Percentiles rank a stretch among this genome's conserved stretches.
These are phyloP conservation scores for Drosophila fuyamai DNA, from an alignment of 1,140 invertebrate genomes.

Conservation along the genomic window DNA sequence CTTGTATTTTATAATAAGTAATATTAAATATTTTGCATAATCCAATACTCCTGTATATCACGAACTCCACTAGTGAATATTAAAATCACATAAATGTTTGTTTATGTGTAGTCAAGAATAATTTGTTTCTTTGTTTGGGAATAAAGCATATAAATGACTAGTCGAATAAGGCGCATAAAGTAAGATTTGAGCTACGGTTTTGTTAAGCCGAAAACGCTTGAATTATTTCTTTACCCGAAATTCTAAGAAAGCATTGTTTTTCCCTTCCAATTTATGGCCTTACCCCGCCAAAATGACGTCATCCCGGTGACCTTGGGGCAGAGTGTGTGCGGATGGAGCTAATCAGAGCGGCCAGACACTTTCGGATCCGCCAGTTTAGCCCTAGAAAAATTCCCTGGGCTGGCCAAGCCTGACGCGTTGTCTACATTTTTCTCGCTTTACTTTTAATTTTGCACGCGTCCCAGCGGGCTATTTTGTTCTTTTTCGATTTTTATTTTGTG, in stretches of 20 bases:
- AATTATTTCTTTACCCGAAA: neutral
- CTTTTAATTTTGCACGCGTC: slow-evolving; percentile 81
- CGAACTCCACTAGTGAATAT: too few species aligned
- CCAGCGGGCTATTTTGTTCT: slow-evolving; percentile 42
- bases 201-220: neutral
- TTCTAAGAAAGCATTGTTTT: slow-evolving; percentile 29
- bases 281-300: slow-evolving; percentile 36
- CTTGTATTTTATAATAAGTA: too few species aligned
- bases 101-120: neutral
- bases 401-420: slow-evolving; percentile 42
- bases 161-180: neutral
- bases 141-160: neutral
- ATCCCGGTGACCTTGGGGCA: slow-evolving; percentile 58
- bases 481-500: slow-evolving; percentile 17
- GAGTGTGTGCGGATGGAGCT: slow-evolving; percentile 50
- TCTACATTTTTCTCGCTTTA: slow-evolving; percentile 75
- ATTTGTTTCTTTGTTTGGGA: neutral
- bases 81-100: neutral
- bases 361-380: slow-evolving; percentile 19
- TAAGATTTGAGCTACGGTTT: neutral
- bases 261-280: neutral
- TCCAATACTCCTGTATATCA: too few species aligned
- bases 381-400: slow-evolving; percentile 11
- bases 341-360: slow-evolving; percentile 29
- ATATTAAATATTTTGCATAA: too few species aligned